These are phyloP conservation scores for Rhombomys opimus DNA, from an alignment of 2,113 vertebrate genomes.

Conservation along the genomic window DNA sequence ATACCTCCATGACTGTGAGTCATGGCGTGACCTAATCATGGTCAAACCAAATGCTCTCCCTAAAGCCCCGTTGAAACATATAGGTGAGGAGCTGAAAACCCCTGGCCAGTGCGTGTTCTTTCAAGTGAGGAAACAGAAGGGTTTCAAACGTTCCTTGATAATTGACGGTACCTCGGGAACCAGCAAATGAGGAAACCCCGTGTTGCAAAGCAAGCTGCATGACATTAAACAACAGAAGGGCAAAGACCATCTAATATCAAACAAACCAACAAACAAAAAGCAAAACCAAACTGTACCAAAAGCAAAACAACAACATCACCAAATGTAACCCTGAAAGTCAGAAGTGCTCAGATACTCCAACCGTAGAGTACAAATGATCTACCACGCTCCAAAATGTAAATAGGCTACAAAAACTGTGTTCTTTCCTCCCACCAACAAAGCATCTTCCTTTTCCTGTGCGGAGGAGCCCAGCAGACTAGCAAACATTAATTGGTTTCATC, in stretches of 20 bases:
- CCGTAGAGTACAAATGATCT: neutral
- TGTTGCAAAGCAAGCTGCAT: neutral
- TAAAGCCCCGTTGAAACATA: neutral
- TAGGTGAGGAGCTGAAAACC: neutral
- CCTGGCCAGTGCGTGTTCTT: neutral
- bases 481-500: slow-evolving; percentile 30
- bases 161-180: neutral
- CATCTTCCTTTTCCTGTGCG: neutral
- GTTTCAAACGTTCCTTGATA: neutral
- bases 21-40: neutral
- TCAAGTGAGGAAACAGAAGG: slow-evolving; percentile 29
- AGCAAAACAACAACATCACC: neutral
- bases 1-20: neutral
- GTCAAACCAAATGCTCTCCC: slow-evolving; percentile 1
- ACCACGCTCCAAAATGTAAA: neutral
- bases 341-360: neutral
- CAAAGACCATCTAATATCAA: neutral
- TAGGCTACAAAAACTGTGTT: neutral
- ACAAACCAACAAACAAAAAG: neutral
- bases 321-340: neutral
- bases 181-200: neutral
- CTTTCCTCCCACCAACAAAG: neutral
- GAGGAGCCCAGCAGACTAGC: neutral
- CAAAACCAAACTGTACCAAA: neutral
- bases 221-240: neutral